phyloP scores from a whole-genome alignment of 2,113 vertebrate species.

The Stigmatopora nigra region DNA sequence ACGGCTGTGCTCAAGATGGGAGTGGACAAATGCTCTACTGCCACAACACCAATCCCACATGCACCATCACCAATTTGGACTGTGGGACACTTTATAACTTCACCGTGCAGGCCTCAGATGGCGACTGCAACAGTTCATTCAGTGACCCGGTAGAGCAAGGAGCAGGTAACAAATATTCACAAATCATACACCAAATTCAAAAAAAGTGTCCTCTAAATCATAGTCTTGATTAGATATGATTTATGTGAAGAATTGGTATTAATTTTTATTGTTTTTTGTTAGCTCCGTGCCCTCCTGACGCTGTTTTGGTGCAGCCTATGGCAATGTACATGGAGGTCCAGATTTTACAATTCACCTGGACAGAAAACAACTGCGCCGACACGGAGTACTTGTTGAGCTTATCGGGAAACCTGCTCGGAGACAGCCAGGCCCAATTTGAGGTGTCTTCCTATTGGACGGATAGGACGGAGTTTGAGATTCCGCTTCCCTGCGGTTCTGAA shows the following conservation, averaged over 20 bases:
- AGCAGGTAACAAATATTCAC: slow-evolving; percentile 53
- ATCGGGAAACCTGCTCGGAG: slow-evolving; percentile 56
- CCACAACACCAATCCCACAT: slow-evolving; percentile 35
- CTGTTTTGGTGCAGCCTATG: slow-evolving; percentile 34
- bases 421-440: slow-evolving; percentile 43
- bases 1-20: slow-evolving; percentile 45
- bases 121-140: slow-evolving; percentile 65
- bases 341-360: slow-evolving; percentile 58
- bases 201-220: too few relatives aligned
- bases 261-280: neutral
- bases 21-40: slow-evolving; percentile 50
- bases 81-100: slow-evolving; percentile 67
- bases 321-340: slow-evolving; percentile 42
- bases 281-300: slow-evolving; percentile 69
- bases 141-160: slow-evolving; percentile 42
- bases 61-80: slow-evolving; percentile 51
- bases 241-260: too few relatives aligned
- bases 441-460: slow-evolving; percentile 69
- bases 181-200: too few relatives aligned
- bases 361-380: slow-evolving; percentile 36
- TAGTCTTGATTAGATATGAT: too few relatives aligned
- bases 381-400: slow-evolving; percentile 56
- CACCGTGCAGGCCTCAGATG: slow-evolving; percentile 62
- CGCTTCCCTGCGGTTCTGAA: slow-evolving; percentile 65
- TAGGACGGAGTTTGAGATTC: slow-evolving; percentile 60